These are phyloP conservation scores for Cettia cetti DNA, from an alignment of 2,113 vertebrate genomes.

Conservation along the genomic window DNA sequence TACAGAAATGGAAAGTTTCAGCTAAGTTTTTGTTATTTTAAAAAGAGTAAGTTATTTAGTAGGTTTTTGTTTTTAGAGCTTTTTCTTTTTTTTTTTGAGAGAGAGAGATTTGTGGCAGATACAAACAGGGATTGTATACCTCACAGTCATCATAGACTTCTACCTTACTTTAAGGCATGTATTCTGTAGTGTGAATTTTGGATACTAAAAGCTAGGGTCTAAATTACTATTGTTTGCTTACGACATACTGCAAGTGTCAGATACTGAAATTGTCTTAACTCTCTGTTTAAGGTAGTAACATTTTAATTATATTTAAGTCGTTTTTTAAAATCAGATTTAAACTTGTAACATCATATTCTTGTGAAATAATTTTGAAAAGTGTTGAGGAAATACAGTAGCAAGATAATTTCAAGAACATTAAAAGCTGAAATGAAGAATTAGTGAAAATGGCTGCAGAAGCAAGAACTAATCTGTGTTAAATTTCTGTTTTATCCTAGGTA, in stretches of 20 bases:
- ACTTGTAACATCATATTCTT: neutral
- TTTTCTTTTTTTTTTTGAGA: no score
- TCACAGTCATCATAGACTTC: neutral
- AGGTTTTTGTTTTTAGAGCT: neutral
- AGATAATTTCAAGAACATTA: neutral
- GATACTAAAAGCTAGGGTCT: neutral
- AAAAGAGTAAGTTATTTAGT: neutral
- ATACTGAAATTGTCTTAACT: neutral
- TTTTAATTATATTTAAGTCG: neutral
- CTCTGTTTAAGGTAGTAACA: neutral
- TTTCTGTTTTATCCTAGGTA: conserved; percentile 76
- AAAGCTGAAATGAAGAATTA: neutral
- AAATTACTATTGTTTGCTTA: neutral
- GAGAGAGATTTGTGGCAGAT: neutral
- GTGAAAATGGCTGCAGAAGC: neutral
- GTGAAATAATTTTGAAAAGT: neutral
- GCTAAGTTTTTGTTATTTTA: rapidly evolving
- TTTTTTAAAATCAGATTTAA: neutral
- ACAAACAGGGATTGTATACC: neutral
- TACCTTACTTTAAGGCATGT: neutral
- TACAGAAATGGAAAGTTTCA: neutral
- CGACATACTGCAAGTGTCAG: neutral
- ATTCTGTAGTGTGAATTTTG: neutral
- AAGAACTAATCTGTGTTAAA: neutral
- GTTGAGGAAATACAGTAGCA: neutral